These are phyloP conservation scores for Suncus etruscus DNA, from an alignment of 2,113 vertebrate genomes.

Conservation along the genomic window DNA sequence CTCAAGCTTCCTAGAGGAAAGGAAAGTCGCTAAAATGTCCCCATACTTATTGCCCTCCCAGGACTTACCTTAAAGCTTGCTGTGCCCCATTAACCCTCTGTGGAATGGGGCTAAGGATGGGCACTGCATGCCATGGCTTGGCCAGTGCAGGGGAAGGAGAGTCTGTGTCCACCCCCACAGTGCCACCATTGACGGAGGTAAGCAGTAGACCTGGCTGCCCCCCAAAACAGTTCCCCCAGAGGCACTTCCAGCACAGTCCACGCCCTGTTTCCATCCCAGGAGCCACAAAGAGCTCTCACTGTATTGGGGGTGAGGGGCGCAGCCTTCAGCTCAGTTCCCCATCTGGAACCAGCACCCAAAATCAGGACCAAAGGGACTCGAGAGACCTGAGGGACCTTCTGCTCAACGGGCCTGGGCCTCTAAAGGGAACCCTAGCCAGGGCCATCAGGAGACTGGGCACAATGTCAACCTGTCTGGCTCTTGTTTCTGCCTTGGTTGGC, in stretches of 20 bases:
- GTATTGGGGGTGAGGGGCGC: too few relatives aligned
- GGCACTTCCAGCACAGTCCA: background rate
- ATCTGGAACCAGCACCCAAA: background rate
- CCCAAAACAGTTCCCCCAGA: slow-evolving; percentile 4
- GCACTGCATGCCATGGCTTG: background rate
- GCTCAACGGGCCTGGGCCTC: background rate
- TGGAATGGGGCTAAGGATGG: slow-evolving; percentile 28
- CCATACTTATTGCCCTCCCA: background rate
- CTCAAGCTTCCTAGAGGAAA: background rate
- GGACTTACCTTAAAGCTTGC: background rate
- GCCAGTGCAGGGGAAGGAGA: background rate
- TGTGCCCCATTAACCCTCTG: background rate
- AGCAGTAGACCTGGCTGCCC: background rate
- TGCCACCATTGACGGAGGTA: fast-evolving
- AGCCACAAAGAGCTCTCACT: background rate
- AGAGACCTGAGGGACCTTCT: background rate
- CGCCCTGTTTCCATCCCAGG: background rate
- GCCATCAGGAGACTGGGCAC: background rate
- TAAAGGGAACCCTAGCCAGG: background rate
- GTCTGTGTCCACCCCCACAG: background rate
- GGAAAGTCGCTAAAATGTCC: background rate
- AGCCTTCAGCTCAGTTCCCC: background rate
- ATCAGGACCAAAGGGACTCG: background rate
- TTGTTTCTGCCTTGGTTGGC: background rate
- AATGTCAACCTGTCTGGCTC: background rate